Base-by-base conservation (phyloP, 2,113 vertebrate species). In the Calyptomena viridis region DNA sequence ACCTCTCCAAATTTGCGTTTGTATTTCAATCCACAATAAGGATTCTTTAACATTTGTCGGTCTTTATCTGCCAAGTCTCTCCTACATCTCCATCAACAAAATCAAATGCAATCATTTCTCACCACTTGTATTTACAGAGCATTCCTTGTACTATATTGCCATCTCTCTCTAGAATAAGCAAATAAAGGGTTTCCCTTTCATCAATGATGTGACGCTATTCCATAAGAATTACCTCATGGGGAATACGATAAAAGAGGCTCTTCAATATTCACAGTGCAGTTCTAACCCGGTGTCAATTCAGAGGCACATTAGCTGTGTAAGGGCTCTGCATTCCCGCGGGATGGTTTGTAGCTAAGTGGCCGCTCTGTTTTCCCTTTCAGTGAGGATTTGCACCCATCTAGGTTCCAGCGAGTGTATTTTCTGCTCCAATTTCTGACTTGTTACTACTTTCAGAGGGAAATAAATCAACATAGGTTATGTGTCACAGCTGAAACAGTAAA, bases 151-250 rank as follows among this genome's bases (percentile, higher is more conserved):
- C 52, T 68, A 39, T 22, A 68, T 79, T 91, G 72, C 58, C 82
- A 87, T 66, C 83, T 93, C 56, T 64, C 83, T 87, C 92, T 75
- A 86, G n/a, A 90, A 78, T 68, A 89, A 64, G 56, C 47, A 87
- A 77, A 81, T 64, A 84, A 92, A 84, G 55, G 23, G 35, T 64
- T 90, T 92, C 35, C 55, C 50, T 81, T 71, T 77, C 20, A 71
- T n/a, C n/a, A 52, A 3, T 5, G n/a, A 84, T 69, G 55, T 50
- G 31, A 40, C 47, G 23, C 40, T 75, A 71, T 52, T 77, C 77
- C 6, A 0, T 83, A 58, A 58, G 63, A 88, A 92, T 56, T 87
- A 84, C 85, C 78, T 86, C 72, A 91, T 24, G 12, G 5, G 33
- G 82, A 92, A 83, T 22, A 24, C 0, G 1, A 89, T 72, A 83